Base-by-base conservation (phyloP, 2,888 invertebrate species). In the Xestoiulus laeticollis region DNA sequence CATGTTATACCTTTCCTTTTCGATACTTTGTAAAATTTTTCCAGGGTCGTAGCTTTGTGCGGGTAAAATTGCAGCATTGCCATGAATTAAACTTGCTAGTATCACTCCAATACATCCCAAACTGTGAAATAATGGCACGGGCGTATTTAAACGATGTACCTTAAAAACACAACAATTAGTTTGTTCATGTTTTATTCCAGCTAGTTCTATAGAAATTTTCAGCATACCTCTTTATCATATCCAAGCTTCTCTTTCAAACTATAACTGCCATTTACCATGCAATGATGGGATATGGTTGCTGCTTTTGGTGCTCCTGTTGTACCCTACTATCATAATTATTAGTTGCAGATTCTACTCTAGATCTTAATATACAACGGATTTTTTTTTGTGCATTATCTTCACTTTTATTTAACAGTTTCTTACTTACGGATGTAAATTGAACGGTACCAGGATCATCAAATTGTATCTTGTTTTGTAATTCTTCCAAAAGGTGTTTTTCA, bases 221-320 rank as follows among this genome's bases (percentile, higher is more conserved):
- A 1, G 30, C 83, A 30, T 30, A 83, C 83, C 14, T 30, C 30
- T 83, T 33, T 14, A 83, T 30, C 38, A 83, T 83, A 83, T 83
- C 83, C 32, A 16, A 38, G 16, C 30, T 1, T 83, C 3, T 33
- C 30, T 1, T 22, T 33, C 5, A 30, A 19, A 30, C 5, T 26
- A 30, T 32, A 59, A 19, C n/a, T 83, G 30, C 33, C 38, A 3
- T 44, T 30, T 33, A 68, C 19, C 19, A 87, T 30, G 89, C 94
- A 94, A 90, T 94, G 94, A 91, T 98, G 97, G 2, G 94, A 94
- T 0, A 96, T 90, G 0, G 94, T 91, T 0, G 95, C 94, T 1
- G 96, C 97, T 92, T 97, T 97, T 0, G 97, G 96, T 68, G 92
- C 91, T 19, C 95, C 95, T 0, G 97, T 96, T 0, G 96, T 96